Conservation (phyloP, 2,797 vertebrate genomes). For the Galago senegalensis region DNA sequence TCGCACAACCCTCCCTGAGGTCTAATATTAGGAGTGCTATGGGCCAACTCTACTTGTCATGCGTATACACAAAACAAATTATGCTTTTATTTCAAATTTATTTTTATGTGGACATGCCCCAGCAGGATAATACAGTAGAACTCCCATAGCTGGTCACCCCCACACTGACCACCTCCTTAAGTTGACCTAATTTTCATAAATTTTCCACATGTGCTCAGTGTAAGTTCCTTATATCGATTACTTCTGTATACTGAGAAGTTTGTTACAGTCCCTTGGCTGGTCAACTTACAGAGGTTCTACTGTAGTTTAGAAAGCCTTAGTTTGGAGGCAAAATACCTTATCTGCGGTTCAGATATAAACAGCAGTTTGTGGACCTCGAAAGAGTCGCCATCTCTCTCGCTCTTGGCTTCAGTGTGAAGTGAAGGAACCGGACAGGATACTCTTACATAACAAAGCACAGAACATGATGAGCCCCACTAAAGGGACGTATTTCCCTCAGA, state of each 20-base stretch:
- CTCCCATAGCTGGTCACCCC: no score
- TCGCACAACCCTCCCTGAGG: neutral
- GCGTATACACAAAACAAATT: neutral
- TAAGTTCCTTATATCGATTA: no score
- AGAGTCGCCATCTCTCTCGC: neutral
- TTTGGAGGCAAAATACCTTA: neutral
- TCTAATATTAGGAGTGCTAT: neutral
- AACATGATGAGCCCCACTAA: neutral
- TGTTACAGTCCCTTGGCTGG: no score
- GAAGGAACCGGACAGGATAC: neutral
- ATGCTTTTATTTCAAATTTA: neutral
- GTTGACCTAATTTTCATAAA: no score
- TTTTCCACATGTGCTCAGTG: no score
- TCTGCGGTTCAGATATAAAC: neutral
- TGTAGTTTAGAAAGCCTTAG: neutral
- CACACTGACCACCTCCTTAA: no score
- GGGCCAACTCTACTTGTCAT: neutral
- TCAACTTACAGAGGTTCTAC: no score
- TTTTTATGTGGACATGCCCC: neutral
- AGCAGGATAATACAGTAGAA: neutral
- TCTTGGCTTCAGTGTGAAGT: neutral
- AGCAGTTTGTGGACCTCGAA: neutral
- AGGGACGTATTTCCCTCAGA: neutral
- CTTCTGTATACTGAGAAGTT: no score
- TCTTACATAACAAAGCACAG: neutral